Evolutionary conservation across 1,140 invertebrate genomes (phyloP).

Genomic region (Drosophila mauritiana): DNA sequence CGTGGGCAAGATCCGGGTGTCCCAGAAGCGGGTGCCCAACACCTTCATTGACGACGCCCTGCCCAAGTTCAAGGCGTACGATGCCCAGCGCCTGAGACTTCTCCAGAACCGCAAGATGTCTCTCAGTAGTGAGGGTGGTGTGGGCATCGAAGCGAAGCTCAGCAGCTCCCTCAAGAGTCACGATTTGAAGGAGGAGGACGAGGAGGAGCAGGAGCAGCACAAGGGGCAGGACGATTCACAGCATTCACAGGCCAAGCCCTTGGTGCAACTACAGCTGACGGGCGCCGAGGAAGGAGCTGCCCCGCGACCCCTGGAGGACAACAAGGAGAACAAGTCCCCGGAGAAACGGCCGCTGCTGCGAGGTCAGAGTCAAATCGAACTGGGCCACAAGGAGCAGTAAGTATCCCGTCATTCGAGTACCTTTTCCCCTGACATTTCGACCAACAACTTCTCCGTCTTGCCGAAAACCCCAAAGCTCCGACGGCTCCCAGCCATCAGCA

Average conservation of each 20-base stretch:
- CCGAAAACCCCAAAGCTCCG: constrained; percentile 32
- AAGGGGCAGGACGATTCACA: background rate
- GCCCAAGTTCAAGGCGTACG: constrained; percentile 92
- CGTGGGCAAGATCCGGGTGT: constrained; percentile 94
- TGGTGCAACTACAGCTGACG: constrained; percentile 57
- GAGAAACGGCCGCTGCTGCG: constrained; percentile 55
- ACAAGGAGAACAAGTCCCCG: constrained; percentile 78
- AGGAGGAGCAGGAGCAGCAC: constrained; percentile 50
- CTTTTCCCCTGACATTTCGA: constrained; percentile 24
- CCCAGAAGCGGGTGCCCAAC: constrained; percentile 93
- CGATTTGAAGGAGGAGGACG: constrained; percentile 76
- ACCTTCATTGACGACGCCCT: constrained; percentile 96
- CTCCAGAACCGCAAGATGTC: constrained; percentile 84
- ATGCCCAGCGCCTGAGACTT: constrained; percentile 89
- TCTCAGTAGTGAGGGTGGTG: constrained; percentile 70
- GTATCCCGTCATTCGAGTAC: constrained; percentile 35
- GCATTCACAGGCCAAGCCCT: constrained; percentile 16
- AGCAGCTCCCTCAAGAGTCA: constrained; percentile 57
- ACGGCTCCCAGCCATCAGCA: constrained; percentile 47
- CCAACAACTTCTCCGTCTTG: constrained; percentile 22
- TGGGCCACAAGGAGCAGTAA: constrained; percentile 77
- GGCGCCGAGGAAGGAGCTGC: constrained; percentile 55
- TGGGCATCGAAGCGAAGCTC: constrained; percentile 64
- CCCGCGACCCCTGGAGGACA: constrained; percentile 60
- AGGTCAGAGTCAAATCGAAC: constrained; percentile 75